A percentile compares a stretch with the other conserved stretches of the same genome.
Evolutionary conservation across 2,888 invertebrate species (phyloP).

Genomic region (Sialis fuliginosa): DNA sequence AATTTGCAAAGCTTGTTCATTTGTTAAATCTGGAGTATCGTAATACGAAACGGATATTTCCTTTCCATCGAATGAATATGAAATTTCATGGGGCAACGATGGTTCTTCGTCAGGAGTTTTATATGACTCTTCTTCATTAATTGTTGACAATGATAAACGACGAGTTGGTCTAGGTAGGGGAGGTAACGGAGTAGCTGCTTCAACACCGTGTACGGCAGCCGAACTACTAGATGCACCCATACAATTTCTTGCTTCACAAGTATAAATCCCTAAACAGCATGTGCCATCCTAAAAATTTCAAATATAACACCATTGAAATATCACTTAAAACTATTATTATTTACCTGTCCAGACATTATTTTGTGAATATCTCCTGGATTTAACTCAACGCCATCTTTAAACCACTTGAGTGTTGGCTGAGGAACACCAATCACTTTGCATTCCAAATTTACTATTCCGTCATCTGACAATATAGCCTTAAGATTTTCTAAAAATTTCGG

Average conservation of each 20-base stretch:
- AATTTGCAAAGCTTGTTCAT: constrained; percentile 80
- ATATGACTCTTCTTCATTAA: constrained; percentile 68
- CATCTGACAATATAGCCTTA: constrained; percentile 69
- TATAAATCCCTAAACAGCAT: constrained; percentile 77
- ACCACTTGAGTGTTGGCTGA: constrained; percentile 80
- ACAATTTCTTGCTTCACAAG: constrained; percentile 78
- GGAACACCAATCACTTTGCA: constrained; percentile 88
- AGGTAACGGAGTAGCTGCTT: constrained; percentile 42
- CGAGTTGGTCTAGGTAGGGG: constrained; percentile 36
- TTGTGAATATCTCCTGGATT: constrained; percentile 84
- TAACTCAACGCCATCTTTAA: constrained; percentile 75
- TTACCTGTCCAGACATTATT: constrained; percentile 65
- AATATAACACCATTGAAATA: background rate
- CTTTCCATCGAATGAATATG: constrained; percentile 81
- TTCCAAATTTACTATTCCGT: constrained; percentile 79
- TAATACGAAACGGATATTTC: constrained; percentile 82
- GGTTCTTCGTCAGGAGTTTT: constrained; percentile 12
- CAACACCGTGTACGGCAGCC: constrained; percentile 72
- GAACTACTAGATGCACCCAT: constrained; percentile 83
- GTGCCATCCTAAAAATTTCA: constrained; percentile 45
- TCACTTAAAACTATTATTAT: background rate
- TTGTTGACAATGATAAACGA: constrained; percentile 74
- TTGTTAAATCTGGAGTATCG: constrained; percentile 82
- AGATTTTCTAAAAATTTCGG: constrained; percentile 74
- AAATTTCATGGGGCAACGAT: constrained; percentile 61